Evolutionary conservation across 2,888 invertebrate species (phyloP), one percentile per base, ranked within the genome.

Genomic region (Suillia variegata): DNA sequence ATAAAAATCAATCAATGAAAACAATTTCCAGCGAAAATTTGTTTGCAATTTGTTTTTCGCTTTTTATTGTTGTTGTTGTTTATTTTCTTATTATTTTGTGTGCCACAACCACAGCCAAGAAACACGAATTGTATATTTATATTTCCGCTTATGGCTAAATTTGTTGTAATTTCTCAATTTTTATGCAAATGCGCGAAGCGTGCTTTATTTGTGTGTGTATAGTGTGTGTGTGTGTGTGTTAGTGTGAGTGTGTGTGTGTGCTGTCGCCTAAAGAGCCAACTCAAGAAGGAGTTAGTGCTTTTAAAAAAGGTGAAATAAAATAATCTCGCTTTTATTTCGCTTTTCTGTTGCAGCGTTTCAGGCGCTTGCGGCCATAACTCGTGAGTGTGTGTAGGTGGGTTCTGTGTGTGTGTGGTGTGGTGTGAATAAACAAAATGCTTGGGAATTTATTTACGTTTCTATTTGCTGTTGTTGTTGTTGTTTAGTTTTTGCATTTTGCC

Each of bases 151-250:
- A n/a, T n/a, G n/a, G n/a, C n/a, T n/a, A n/a, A n/a, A n/a, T n/a
- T n/a, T n/a, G n/a, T n/a, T n/a, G n/a, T n/a, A n/a, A 38, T 49
- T 58, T 18, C 38, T 33, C 1, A 26, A 38, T 49, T 38, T 49
- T 53, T 38, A 54, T 58, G 53, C 54, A 54, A 53, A 48, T 31
- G 31, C 31, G 31, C 12, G 31, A 8, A n/a, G 6, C 12, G 6
- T 8, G n/a, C 12, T 38, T 8, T 4, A n/a, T 38, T 38, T 38
- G 38, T n/a, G 38, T 38, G 38, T 38, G 38, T 38, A n/a, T n/a
- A n/a, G 38, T 6, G 21, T 48, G 20, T 48, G 2, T 15, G 2
- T 48, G 18, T 55, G 47, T 47, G 33, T 33, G 21, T 55, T 18
- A 4, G 13, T 33, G 18, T 47, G 54, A 2, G 42, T 42, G 22